Base-by-base conservation (phyloP, 2,888 invertebrate species). In the Helobdella robusta region DNA sequence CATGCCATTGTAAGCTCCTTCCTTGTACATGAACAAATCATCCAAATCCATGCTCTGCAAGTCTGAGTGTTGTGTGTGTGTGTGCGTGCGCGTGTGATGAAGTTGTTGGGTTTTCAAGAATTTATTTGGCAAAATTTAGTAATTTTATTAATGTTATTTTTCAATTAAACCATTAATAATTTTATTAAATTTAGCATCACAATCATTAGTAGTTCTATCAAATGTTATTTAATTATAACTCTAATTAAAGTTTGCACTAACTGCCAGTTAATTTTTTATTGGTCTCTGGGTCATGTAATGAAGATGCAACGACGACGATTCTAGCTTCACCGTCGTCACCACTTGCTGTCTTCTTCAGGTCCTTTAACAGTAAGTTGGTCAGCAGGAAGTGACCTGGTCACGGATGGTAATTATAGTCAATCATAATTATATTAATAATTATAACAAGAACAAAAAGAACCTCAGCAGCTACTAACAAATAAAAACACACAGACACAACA, bases 301-400 rank as follows among this genome's bases (percentile, higher is more conserved):
- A 59, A 1, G 74, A 73, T 8, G 75, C 66, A 18, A 75, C 72
- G 11, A 69, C 71, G 18, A 75, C 69, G 20, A 75, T 68, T 18
- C 75, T 66, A 15, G 73, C 69, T 50, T 74, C 74, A 6, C 70
- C 72, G 11, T 66, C 70, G 15, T 73, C 72, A 5, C 67, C 69
- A 6, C 68, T 69, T 20, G 70, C 71, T 4, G 71, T 67, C 52
- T 71, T 72, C 71, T 74, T 74, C 62, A 75, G 64, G 58, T 73
- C 73, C 5, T 73, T 73, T 59, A 75, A 68, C 58, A 75, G 70
- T 18, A 75, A 68, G 66, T 74, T 73, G 8, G 75, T 75, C 67
- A 75, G 62, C 34, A 75, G 68, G 64, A 74, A 75, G 36, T 70
- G 75, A 25, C 75, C 75, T 75, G 65, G 3, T 6, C 25, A 61